Evolutionary conservation across 2,113 vertebrate species (phyloP), one percentile per base, ranked within the genome.

Genomic region (Petrocephalus zakoni): DNA sequence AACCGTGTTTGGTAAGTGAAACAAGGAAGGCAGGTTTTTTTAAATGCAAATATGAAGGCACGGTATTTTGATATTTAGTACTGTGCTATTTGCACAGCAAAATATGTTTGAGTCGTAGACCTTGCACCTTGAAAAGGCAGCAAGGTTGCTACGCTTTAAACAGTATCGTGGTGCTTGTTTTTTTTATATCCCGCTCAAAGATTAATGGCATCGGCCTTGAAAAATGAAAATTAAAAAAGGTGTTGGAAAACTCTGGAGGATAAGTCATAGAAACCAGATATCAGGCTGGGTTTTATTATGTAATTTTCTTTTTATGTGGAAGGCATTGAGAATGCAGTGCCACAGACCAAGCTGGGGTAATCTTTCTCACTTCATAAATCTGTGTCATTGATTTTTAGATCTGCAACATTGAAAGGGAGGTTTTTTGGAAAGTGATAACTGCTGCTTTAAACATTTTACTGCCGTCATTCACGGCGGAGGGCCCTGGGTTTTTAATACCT

Each of bases 401-500:
- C 89, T 72, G 87, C 86, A 85, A 88, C 89, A 88, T 88, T 88
- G 89, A 90, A 87, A 87, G 46, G 87, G 87, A 89, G 87, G 87
- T 22, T 87, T 91, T 92, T 88, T 91, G 94, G 93, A 94, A 93
- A 0, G 90, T 92, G 93, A 93, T 93, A 91, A 92, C 90, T 93
- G 93, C 93, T 93, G 91, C 91, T 93, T 92, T 92, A 92, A 93
- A 94, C 93, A 93, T 55, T 95, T 94, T 93, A 93, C 93, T 94
- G 91, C 92, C 25, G 1, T 92, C 92, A 91, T 94, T 93, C 89
- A 90, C 94, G 92, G 92, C 85, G 19, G 88, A 87, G 89, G 90
- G 90, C 51, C 92, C 92, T 15, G 88, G 93, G 22, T 86, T 94
- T 95, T 94, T 94, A 93, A 91, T 90, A 93, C 92, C 94, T 93